Base-by-base conservation (phyloP, 2,888 invertebrate genomes). In the Athetis lepigone region DNA sequence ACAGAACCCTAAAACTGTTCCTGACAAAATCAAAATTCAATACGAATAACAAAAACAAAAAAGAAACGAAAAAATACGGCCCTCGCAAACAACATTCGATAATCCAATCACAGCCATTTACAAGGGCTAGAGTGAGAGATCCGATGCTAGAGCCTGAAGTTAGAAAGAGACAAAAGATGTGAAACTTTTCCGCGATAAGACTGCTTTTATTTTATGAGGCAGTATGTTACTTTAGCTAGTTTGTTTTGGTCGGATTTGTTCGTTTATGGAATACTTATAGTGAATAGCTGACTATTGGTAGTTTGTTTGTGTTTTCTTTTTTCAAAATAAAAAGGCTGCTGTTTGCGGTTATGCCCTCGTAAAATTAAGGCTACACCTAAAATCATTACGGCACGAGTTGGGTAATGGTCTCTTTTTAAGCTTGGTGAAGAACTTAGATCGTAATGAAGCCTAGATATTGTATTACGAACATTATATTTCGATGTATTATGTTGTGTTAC, bases 51-150 rank as follows among this genome's bases (percentile, higher is more conserved):
- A 58, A 77, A 59, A 67, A 60, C 19, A 65, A 57, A 66, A 46
- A 49, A 37, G 16, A 11, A 57, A 27, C 19, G 27, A 63, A 49
- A 60, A 51, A 51, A 58, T 54, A 65, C 33, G 21, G 11, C 49
- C 49, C 16, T 66, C 62, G 13, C 49, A 58, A 75, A 73, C 55
- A 72, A 52, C 55, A 63, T 78, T 68, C 72, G 66, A 75, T 74
- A 75, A 81, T 81, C 75, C 72, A 77, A 80, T 78, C 73, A 60
- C 56, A 54, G 47, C 36, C 71, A 60, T 72, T 76, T 71, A 76
- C 37, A 13, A n/a, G 18, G 16, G 51, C 29, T 37, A 27, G 52
- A 79, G 45, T 3, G 61, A 63, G 60, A 79, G 23, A 33, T 0
- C 7, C 1, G 13, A 55, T 46, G 11, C 4, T 11, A 47, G 61